phyloP scores from a whole-genome alignment of 2,888 invertebrate genomes.

The Caenorhabditis plicata region DNA sequence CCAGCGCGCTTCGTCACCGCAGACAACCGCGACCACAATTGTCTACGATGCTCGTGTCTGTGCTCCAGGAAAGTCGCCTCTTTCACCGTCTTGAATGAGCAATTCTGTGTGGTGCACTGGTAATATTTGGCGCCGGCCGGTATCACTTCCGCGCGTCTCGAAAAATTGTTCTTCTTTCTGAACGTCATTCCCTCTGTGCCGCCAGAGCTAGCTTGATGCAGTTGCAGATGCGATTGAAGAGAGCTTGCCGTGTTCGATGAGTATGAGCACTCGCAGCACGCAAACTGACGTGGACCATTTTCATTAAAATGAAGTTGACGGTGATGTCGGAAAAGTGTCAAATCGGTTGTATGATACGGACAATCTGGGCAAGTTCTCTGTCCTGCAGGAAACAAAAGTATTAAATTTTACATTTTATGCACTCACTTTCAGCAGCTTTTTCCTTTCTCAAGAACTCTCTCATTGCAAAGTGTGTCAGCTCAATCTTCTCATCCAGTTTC shows the following conservation, averaged over 20 bases:
- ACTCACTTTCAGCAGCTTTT: slow-evolving; percentile 1
- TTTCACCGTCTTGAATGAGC: slow-evolving; percentile 37
- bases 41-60: slow-evolving; percentile 37
- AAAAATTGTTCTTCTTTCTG: background rate
- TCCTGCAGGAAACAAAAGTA: background rate
- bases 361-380: slow-evolving; percentile 34
- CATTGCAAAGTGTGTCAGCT: slow-evolving; percentile 10
- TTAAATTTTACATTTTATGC: background rate
- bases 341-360: slow-evolving; percentile 22
- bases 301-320: slow-evolving; percentile 34
- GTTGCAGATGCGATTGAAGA: slow-evolving; percentile 2
- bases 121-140: slow-evolving; percentile 36
- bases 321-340: slow-evolving; percentile 29
- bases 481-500: slow-evolving; percentile 1
- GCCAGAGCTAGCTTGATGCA: background rate
- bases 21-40: slow-evolving; percentile 42
- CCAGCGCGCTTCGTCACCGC: slow-evolving; percentile 44
- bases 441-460: slow-evolving; percentile 4
- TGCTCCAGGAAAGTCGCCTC: slow-evolving; percentile 36
- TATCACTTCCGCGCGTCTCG: slow-evolving; percentile 8
- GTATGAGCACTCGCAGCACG: slow-evolving; percentile 44
- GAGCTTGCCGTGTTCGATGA: slow-evolving; percentile 1
- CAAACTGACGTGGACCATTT: slow-evolving; percentile 24
- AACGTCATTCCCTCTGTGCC: background rate
- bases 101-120: slow-evolving; percentile 44